Evolutionary conservation across 2,888 invertebrate genomes (phyloP), one percentile per base, ranked within the genome.

Genomic region (Caenorhabditis plicata): DNA sequence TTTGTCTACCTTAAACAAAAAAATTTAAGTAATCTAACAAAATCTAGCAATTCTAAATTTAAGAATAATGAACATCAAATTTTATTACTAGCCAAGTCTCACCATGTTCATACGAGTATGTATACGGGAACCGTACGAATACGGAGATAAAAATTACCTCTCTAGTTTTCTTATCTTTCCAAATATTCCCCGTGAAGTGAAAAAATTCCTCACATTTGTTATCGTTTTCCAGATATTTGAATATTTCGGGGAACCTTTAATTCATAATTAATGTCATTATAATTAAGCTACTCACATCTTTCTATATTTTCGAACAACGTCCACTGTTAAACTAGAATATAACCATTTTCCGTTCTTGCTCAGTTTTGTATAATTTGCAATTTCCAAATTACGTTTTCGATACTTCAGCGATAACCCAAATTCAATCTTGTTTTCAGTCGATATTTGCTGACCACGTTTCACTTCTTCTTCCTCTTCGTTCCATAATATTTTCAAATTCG

Each of bases 391-490:
- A 19, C 82, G 87, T 80, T 90, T 91, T 63, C 88, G 90, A 78
- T 89, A 90, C 83, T 95, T 95, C 20, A 96, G 85, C 81, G 92
- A 91, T 39, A 96, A 85, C 0, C 95, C 96, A 25, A 95, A 86
- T 81, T 94, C 94, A 15, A 88, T 44, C 32, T 56, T 54, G 3
- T 41, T 48, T 1, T 46, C 48, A 0, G 47, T 45, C n/a, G 81
- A 63, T 75, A 81, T 68, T 74, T 64, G 71, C 71, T 41, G 64
- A 57, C 52, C 64, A 45, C 62, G 61, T 66, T 65, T 50, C 48
- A 64, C 60, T 57, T 57, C 31, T 51, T 61, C 58, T 57, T 63
- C 45, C n/a, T 57, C 62, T 49, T 75, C 65, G 48, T 60, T 61
- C 57, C 56, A 51, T 11, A 93, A 86, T 62, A 88, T 87, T 43